Base-by-base conservation (phyloP, 2,888 invertebrate species). In the Ectemnius cavifrons region DNA sequence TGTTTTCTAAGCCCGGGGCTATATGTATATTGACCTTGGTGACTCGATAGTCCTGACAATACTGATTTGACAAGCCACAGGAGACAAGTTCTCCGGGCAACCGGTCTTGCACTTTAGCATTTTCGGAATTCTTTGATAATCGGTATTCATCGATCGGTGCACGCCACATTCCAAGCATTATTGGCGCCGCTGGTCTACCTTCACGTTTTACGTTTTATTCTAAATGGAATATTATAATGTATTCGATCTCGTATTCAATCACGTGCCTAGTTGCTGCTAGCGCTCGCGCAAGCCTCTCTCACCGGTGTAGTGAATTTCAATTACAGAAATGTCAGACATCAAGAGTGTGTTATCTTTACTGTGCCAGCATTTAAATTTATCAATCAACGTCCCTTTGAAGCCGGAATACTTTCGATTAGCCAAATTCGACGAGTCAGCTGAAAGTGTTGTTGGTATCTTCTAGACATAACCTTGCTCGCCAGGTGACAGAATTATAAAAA, bases 351-450 rank as follows among this genome's bases (percentile, higher is more conserved):
- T 91, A n/a, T 82, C 82, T n/a, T 59, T 87, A 5, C 77, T 92
- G 46, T 91, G 91, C 64, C 89, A 89, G 60, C 85, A 89, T 86
- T 80, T 92, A 47, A 87, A 86, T 73, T 78, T 83, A 37, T 82
- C 89, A 0, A 82, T 86, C 63, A 81, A 84, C 20, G 77, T 86
- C 11, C 46, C 83, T 11, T 77, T 91, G 20, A 89, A 88, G 75
- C 87, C 91, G 0, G 91, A 91, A 75, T 83, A 89, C 73, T 91
- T 91, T 66, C 82, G 89, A 80, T 71, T 86, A 28, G 89, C 90
- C 2, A 91, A 91, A 78, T 89, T 86, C 62, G 85, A 91, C 71
- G 80, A 86, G 76, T 74, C 75, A 6, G 84, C 85, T 2, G 80
- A 87, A 6, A 81, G 87, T 69, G 81, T 84, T 58, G 91, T 91